Evolutionary conservation across 2,797 vertebrate species (phyloP).

Genomic region (Emydoidea blandingii): DNA sequence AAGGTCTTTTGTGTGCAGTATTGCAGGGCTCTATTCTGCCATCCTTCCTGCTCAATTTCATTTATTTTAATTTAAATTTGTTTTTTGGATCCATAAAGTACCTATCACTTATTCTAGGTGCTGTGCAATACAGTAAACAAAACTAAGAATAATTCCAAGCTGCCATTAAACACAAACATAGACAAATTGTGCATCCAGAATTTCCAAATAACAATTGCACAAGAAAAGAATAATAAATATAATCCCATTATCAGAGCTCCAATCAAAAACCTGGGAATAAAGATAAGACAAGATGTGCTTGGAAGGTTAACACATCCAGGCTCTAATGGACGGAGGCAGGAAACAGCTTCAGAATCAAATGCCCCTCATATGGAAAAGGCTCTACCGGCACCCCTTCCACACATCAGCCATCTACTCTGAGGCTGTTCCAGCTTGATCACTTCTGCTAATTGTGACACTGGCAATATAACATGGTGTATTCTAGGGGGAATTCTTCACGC

Average conservation of each 20-base stretch:
- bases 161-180: not conserved
- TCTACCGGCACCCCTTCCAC: fast-evolving
- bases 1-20: not conserved
- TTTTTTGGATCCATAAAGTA: not conserved
- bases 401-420: not conserved
- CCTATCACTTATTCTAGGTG: not conserved
- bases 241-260: not conserved
- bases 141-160: not conserved
- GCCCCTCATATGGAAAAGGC: not conserved
- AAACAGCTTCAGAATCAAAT: not conserved
- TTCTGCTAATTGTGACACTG: not conserved
- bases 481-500: no score
- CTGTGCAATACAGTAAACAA: not conserved
- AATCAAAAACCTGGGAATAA: not conserved
- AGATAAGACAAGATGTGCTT: not conserved
- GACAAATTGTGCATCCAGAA: not conserved
- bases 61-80: not conserved
- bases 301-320: not conserved
- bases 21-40: not conserved
- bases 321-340: not conserved
- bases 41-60: not conserved
- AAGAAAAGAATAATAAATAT: not conserved
- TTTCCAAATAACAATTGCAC: not conserved
- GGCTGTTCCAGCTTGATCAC: not conserved
- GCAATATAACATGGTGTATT: not conserved